Base-by-base conservation (phyloP, 2,888 invertebrate genomes). In the Tipula unca region DNA sequence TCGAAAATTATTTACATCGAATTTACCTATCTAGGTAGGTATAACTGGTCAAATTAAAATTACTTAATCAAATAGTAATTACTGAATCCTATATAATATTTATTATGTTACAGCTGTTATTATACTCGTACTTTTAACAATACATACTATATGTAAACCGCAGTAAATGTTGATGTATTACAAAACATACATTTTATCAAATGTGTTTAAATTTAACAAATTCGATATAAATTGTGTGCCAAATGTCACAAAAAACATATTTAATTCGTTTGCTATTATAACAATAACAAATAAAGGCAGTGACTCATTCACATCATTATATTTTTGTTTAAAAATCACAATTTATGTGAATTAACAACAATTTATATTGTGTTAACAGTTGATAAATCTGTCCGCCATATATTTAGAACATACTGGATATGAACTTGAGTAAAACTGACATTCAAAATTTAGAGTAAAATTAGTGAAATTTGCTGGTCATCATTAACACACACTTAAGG, bases 401-500 rank as follows among this genome's bases (percentile, higher is more conserved):
- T 69, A 69, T 69, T 69, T 69, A 69, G 69, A 69, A 10, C 10
- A 25, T 25, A 69, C 69, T 69, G 69, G 69, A 69, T 25, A 69
- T 69, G 69, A 69, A 69, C 69, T 69, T 69, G 69, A 69, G 69
- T 69, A 69, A 69, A 69, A 25, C 17, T 54, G 48, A 54, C 48
- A 54, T 54, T 54, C 48, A 54, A 54, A 54, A 17, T 54, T 54
- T 54, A 54, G 48, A 69, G 25, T 69, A 13, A 10, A 20, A 48
- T n/a, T 48, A 39, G 39, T 39, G 13, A 48, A 48, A 4, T 69
- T 3, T 20, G 69, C 69, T 69, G 69, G 25, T 69, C 69, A 69
- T 69, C 69, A 69, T 69, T 69, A 69, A 25, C 69, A 69, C 69
- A 69, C 69, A 69, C 69, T 69, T 69, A 69, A 69, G 69, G 69